phyloP scores from a whole-genome alignment of 1,140 invertebrate species.

The Leptinotarsa defecta region DNA sequence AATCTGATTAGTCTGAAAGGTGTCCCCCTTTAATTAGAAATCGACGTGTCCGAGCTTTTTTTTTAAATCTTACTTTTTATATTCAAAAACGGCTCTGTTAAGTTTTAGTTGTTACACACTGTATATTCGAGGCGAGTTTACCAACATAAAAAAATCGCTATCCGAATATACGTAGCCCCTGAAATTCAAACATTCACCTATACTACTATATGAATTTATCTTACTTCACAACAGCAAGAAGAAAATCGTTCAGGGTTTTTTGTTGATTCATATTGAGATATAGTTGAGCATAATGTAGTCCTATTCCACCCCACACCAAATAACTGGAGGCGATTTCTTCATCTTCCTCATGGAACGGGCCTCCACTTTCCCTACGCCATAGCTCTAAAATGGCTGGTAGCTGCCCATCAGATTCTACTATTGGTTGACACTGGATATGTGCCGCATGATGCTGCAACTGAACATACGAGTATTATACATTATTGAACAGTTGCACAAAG shows the following conservation, averaged over 20 bases:
- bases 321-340: slow-evolving; percentile 69
- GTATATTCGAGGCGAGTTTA: no score
- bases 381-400: slow-evolving; percentile 63
- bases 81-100: no score
- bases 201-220: slow-evolving; percentile 31
- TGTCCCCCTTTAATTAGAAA: no score
- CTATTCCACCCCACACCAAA: slow-evolving; percentile 68
- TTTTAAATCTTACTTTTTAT: no score
- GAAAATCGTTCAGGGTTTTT: slow-evolving; percentile 71
- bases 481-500: no score
- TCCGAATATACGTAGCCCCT: accelerated
- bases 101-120: no score
- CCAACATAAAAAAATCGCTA: no score
- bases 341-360: slow-evolving; percentile 67
- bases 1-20: no score
- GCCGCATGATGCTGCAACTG: slow-evolving; percentile 46
- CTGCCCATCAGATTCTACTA: slow-evolving; percentile 63
- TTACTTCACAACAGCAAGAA: slow-evolving; percentile 75
- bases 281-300: slow-evolving; percentile 65
- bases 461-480: not conserved
- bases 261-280: slow-evolving; percentile 68
- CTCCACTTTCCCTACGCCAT: slow-evolving; percentile 52
- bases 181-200: not conserved
- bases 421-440: slow-evolving; percentile 62
- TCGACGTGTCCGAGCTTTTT: no score